These are phyloP conservation scores for Caenorhabditis becei DNA, from an alignment of 2,888 invertebrate species.

Conservation along the genomic window DNA sequence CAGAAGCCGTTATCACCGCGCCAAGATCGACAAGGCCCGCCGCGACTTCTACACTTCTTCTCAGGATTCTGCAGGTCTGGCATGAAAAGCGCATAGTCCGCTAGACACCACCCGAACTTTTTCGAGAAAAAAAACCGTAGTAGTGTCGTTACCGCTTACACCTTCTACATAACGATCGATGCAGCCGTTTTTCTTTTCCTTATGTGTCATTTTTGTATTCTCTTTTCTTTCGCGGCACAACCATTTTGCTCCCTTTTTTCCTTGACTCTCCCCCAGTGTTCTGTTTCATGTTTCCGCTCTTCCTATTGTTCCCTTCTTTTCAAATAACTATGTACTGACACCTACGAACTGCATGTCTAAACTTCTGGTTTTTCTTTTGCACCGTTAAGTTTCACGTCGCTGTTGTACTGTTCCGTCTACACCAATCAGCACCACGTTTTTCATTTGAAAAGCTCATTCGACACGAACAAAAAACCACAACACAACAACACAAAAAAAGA, in stretches of 20 bases:
- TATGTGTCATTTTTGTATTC: slow-evolving; percentile 41
- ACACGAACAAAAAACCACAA: slow-evolving; percentile 19
- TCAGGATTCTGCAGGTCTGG: slow-evolving; percentile 73
- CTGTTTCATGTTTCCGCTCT: slow-evolving; percentile 38
- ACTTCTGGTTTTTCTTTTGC: neutral
- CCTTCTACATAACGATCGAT: slow-evolving; percentile 51
- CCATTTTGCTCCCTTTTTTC: slow-evolving; percentile 27
- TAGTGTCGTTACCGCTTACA: slow-evolving; percentile 52
- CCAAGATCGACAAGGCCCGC: slow-evolving; percentile 77
- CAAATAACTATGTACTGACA: slow-evolving; percentile 7
- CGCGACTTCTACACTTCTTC: slow-evolving; percentile 77
- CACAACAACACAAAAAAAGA: slow-evolving; percentile 20
- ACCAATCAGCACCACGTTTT: slow-evolving; percentile 12
- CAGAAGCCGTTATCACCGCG: slow-evolving; percentile 68
- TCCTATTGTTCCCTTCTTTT: neutral
- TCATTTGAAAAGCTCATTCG: slow-evolving; percentile 21
- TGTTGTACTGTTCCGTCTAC: slow-evolving; percentile 5
- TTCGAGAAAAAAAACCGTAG: slow-evolving; percentile 20
- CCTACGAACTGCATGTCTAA: slow-evolving; percentile 19
- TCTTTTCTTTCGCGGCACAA: slow-evolving; percentile 34
- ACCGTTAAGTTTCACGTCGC: slow-evolving; percentile 5
- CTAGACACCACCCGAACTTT: slow-evolving; percentile 28
- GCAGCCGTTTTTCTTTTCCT: slow-evolving; percentile 24
- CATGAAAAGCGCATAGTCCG: slow-evolving; percentile 45
- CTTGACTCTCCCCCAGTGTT: slow-evolving; percentile 45